Percentiles rank a stretch among this genome's conserved stretches.
phyloP scores from a whole-genome alignment of 2,888 invertebrate species.

The Meiosimyza decipiens region DNA sequence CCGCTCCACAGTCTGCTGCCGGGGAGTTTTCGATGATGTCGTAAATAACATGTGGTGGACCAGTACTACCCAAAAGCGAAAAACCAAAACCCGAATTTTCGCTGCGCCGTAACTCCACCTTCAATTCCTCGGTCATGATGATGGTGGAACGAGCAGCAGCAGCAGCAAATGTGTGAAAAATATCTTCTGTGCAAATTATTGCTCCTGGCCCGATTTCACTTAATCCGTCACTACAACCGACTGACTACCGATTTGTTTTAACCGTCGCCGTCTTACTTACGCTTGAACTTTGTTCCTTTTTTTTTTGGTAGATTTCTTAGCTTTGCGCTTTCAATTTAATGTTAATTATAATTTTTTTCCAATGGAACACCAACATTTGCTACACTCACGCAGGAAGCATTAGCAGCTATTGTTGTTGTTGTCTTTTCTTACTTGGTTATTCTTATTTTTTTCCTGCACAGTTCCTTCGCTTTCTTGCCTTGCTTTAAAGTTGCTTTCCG shows the following conservation, averaged over 20 bases:
- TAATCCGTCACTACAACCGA: neutral
- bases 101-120: slow-evolving; percentile 87
- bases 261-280: slow-evolving; percentile 17
- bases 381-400: too few relatives aligned
- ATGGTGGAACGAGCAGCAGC: slow-evolving; percentile 23
- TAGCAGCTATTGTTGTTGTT: too few relatives aligned
- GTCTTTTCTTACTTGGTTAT: too few relatives aligned
- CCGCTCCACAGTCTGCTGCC: slow-evolving; percentile 82
- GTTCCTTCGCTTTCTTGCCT: too few relatives aligned
- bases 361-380: too few relatives aligned
- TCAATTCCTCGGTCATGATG: slow-evolving; percentile 82
- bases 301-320: slow-evolving; percentile 3
- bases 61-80: slow-evolving; percentile 89
- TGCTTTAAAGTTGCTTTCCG: too few relatives aligned
- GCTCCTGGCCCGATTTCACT: neutral
- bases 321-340: neutral
- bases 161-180: slow-evolving; percentile 12
- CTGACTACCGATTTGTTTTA: slow-evolving; percentile 3
- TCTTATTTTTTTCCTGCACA: too few relatives aligned
- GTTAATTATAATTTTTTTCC: neutral
- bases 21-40: slow-evolving; percentile 94
- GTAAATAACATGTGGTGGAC: slow-evolving; percentile 92
- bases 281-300: slow-evolving; percentile 7
- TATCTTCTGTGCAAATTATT: slow-evolving; percentile 4
- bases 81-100: slow-evolving; percentile 91